These are phyloP conservation scores for Spongilla lacustris DNA, from an alignment of 37 sponge, comb jelly and placozoan species.

Conservation along the genomic window DNA sequence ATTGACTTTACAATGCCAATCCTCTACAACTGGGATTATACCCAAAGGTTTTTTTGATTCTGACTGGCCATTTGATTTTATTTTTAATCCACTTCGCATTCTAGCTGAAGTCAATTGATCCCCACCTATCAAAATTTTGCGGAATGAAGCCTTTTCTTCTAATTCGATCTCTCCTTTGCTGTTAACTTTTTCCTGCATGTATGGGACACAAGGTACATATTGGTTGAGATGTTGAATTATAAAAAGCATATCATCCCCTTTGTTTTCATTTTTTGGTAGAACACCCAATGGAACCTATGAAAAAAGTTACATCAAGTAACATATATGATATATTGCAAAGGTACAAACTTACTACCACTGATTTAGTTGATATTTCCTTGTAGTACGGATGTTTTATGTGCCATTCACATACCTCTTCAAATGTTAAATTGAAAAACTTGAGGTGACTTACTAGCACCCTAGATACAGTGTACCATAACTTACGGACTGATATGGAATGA, in stretches of 20 bases:
- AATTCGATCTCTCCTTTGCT: neutral
- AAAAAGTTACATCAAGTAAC: no score
- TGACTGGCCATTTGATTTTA: no score
- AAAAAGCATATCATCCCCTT: neutral
- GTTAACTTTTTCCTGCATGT: neutral
- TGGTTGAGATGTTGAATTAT: neutral
- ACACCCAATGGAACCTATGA: conserved; percentile 10
- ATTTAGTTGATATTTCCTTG: conserved; percentile 5
- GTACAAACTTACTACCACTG: conserved; percentile 2
- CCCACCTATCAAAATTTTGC: no score
- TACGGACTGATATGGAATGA: no score
- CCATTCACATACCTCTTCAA: neutral
- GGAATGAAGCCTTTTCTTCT: no score
- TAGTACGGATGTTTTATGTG: neutral
- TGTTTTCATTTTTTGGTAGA: conserved; percentile 13
- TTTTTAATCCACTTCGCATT: no score
- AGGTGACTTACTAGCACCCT: neutral
- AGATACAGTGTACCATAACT: no score
- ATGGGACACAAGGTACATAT: conserved; percentile 5
- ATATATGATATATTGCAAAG: no score
- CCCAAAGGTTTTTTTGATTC: no score
- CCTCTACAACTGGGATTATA: conserved; percentile 25
- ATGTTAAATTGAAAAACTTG: neutral
- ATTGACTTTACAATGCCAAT: conserved; percentile 23
- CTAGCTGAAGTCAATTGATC: no score